A percentile compares a stretch with the other conserved stretches of the same genome.
Evolutionary conservation across 2,888 invertebrate species (phyloP).

Genomic region (Sminthurinus aureus): DNA sequence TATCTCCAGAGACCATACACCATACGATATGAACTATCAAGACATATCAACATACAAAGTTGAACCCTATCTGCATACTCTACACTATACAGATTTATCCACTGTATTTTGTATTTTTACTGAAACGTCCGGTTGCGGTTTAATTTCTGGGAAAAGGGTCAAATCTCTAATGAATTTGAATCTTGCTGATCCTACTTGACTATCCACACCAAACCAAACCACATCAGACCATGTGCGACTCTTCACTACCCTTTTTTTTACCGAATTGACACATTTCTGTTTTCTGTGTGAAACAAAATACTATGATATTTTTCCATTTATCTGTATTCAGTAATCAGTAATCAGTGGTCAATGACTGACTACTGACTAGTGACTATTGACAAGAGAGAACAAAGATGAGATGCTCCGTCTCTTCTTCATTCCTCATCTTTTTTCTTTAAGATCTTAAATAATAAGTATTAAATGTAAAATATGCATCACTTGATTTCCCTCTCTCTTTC

Average conservation of each 20-base stretch:
- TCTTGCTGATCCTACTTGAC: constrained; percentile 13
- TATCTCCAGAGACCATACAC: constrained; percentile 38
- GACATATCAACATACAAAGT: constrained; percentile 3
- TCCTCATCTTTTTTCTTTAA: too few relatives aligned
- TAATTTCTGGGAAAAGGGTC: constrained; percentile 40
- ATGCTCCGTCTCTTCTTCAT: neutral
- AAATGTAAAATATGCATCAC: too few relatives aligned
- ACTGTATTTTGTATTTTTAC: neutral
- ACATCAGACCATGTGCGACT: neutral
- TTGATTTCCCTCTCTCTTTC: too few relatives aligned
- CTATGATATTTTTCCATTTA: neutral
- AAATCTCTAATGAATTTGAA: constrained; percentile 48
- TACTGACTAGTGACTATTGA: too few relatives aligned
- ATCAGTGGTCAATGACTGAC: too few relatives aligned
- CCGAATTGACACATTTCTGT: neutral
- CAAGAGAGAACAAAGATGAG: neutral
- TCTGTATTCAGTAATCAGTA: neutral
- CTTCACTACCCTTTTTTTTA: neutral
- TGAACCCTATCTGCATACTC: neutral
- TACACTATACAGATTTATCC: neutral
- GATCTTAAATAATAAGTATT: too few relatives aligned
- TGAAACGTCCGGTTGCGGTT: constrained; percentile 55
- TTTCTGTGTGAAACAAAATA: neutral
- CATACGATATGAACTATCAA: constrained; percentile 41
- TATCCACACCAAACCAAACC: neutral